Evolutionary conservation across 1,140 invertebrate species (phyloP), one percentile per base, ranked within the genome.

Genomic region (Drosophila elegans): DNA sequence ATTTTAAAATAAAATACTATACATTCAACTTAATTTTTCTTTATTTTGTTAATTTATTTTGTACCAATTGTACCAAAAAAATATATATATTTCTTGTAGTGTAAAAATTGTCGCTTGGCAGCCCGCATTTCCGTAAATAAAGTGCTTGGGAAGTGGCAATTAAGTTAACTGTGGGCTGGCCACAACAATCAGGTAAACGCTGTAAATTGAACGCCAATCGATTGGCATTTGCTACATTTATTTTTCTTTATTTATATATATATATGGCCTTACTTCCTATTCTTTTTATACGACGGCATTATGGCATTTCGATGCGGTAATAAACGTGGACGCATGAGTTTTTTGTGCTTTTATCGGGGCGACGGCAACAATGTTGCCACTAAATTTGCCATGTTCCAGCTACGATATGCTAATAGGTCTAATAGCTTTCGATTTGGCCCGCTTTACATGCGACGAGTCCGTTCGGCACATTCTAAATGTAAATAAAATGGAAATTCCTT

Each of bases 401-500:
- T 41, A 21, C 34, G 57, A 72, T 78, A 83, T 83, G 80, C 80
- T 72, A 83, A 83, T 84, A 74, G 72, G 80, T 74, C 81, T 85
- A 84, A 84, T 83, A 78, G 80, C 80, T 84, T 80, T 80, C 78
- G 71, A 79, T 79, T 79, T 79, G 69, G 67, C 61, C 69, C 62
- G 78, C 68, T 71, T 71, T 71, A 71, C 68, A 71, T 49, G 68
- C 66, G 68, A 71, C 52, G 68, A 71, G 44, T 71, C 59, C 76
- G 74, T 66, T 78, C 53, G 71, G 67, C 76, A 76, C 81, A 85
- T 73, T 80, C 67, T 84, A 77, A 80, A 84, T 85, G 81, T 85
- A 85, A 85, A 84, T 84, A 84, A 84, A 85, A 85, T 85, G 81
- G 68, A 85, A 85, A 85, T 85, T 85, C 81, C 81, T 84, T 74